Conservation (phyloP, 1,140 invertebrate species). For the Marisa cornuarietis region DNA sequence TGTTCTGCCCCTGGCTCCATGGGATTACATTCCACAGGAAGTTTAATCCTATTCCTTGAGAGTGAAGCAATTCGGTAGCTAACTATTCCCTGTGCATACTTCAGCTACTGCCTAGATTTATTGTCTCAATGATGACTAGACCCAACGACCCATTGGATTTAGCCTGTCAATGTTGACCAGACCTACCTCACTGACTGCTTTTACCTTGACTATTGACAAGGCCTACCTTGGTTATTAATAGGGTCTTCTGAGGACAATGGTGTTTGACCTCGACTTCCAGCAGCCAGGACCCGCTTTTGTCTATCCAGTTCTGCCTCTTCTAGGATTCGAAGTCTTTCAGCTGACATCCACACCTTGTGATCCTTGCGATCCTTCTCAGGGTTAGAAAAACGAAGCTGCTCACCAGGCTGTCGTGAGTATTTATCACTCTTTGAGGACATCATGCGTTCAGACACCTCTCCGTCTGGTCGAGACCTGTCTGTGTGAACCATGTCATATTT, state of each 20-base stretch:
- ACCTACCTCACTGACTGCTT: no score
- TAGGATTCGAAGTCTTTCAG: slow-evolving; percentile 16
- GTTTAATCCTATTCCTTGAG: no score
- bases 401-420: not conserved
- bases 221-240: slow-evolving; percentile 26
- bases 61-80: no score
- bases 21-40: no score
- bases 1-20: no score
- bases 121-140: no score
- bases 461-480: slow-evolving; percentile 44
- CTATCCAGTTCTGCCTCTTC: slow-evolving; percentile 18
- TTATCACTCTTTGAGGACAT: not conserved
- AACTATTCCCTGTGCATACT: no score
- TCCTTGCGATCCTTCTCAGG: slow-evolving; percentile 6
- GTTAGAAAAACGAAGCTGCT: slow-evolving; percentile 7
- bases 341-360: slow-evolving; percentile 11
- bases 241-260: not conserved
- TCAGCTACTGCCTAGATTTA: no score
- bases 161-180: no score
- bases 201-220: not conserved
- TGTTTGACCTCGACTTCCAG: not conserved
- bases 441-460: slow-evolving; percentile 38
- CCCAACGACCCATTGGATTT: no score
- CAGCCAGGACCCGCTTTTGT: not conserved
- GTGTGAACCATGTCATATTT: slow-evolving; percentile 6